Evolutionary conservation across 1,140 invertebrate genomes (phyloP), one percentile per base, ranked within the genome.

Genomic region (Drosophila tsacasi): DNA sequence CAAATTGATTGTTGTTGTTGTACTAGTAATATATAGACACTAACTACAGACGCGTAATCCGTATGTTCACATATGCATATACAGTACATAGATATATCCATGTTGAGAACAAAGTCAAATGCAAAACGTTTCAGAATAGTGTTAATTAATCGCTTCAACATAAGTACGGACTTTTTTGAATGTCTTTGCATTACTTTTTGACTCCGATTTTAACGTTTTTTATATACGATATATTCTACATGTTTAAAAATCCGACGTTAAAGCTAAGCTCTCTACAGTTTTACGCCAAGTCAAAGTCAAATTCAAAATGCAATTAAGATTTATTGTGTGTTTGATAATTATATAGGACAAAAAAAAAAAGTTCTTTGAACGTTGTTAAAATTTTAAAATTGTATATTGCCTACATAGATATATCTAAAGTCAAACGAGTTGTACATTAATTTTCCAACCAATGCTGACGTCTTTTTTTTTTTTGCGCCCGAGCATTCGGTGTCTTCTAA

Each of bases 311-410:
- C 75, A 19, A 54, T 58, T 42, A 68, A 61, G 13, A 68, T 83
- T 63, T 76, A 71, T 66, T 71, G 84, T 77, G 62, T 89, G 61
- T 89, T 39, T 86, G n/a, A 74, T 66, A 68, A 47, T 44, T 72
- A 79, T 60, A 55, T 55, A 39, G 21, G 39, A 65, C 47, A 6
- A 27, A 50, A 32, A 35, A 59, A 66, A 46, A 46, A 27, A 72
- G 66, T 83, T 80, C 72, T 80, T 61, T 87, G 72, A 83, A 83
- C 82, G 39, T 89, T 87, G 80, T 87, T 87, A 63, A 83, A 83
- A 61, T 79, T 84, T 80, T 59, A 55, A 77, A 76, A 79, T 80
- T 87, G 83, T 86, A 87, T 61, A 85, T 85, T 81, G 62, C 73
- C 63, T 73, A 80, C 42, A 65, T 71, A 79, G 50, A 61, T 74